A percentile compares a stretch with the other conserved stretches of the same genome.
Evolutionary conservation across 2,797 vertebrate species (phyloP).

Genomic region (Ambastaia sidthimunki): DNA sequence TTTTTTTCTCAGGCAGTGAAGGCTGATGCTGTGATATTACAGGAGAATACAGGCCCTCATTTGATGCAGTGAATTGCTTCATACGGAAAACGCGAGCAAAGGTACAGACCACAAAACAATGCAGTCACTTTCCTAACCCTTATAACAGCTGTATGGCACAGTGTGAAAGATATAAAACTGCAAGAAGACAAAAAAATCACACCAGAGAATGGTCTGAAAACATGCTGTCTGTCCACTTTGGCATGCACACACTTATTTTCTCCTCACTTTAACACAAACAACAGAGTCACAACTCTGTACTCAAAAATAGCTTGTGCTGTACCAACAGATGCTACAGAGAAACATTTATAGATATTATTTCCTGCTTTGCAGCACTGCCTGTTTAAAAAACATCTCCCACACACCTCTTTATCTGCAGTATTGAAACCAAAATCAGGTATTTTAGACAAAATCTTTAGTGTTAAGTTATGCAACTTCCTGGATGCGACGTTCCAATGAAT

Average conservation of each 20-base stretch:
- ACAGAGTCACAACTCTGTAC: conserved; percentile 15
- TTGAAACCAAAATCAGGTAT: conserved; percentile 22
- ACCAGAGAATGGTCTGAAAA: neutral
- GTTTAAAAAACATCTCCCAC: neutral
- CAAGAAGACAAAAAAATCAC: conserved; percentile 4
- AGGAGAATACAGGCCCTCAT: conserved; percentile 73
- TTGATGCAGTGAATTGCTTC: conserved; percentile 83
- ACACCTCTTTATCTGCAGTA: neutral
- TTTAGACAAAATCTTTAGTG: conserved; percentile 25
- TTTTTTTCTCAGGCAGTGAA: conserved; percentile 71
- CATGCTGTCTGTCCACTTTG: neutral
- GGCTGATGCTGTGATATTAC: conserved; percentile 81
- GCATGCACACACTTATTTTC: neutral
- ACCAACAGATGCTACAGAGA: conserved; percentile 28
- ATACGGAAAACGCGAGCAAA: conserved; percentile 73
- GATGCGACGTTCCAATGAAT: conserved; percentile 2
- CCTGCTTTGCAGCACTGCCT: neutral
- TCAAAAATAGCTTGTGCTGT: conserved; percentile 1
- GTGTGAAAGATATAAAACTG: neutral
- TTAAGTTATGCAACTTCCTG: conserved; percentile 26
- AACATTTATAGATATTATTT: conserved; percentile 19
- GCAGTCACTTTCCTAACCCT: neutral
- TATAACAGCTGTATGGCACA: conserved; percentile 17
- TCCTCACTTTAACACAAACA: conserved; percentile 9
- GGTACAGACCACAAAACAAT: conserved; percentile 66